phyloP scores from a whole-genome alignment of 2,888 invertebrate genomes.

The Lochmaea crataegi region DNA sequence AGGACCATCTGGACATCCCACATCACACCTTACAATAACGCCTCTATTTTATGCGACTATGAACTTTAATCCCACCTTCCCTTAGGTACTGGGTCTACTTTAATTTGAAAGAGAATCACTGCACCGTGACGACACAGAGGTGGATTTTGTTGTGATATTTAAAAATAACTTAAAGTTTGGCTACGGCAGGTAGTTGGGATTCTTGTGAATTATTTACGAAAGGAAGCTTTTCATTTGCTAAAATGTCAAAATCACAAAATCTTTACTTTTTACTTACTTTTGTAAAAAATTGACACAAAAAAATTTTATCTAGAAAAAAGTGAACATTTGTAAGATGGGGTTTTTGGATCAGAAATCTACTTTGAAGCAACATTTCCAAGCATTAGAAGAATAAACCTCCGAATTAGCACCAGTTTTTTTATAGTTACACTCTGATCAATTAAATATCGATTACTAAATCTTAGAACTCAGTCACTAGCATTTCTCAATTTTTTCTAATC shows the following conservation, averaged over 20 bases:
- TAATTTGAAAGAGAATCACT: slow-evolving; percentile 9
- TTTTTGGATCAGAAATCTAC: too few species aligned
- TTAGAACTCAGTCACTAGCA: too few species aligned
- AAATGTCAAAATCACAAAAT: background rate
- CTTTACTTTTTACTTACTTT: too few species aligned
- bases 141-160: background rate
- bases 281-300: too few species aligned
- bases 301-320: too few species aligned
- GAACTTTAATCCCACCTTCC: slow-evolving; percentile 27
- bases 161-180: background rate
- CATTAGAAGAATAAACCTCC: too few species aligned
- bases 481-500: too few species aligned
- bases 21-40: slow-evolving; percentile 55
- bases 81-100: background rate
- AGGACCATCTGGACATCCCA: slow-evolving; percentile 56
- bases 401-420: too few species aligned
- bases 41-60: slow-evolving; percentile 41
- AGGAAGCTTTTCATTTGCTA: background rate
- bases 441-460: too few species aligned
- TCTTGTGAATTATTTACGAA: background rate
- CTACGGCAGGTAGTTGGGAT: background rate
- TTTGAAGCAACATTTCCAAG: too few species aligned
- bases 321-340: too few species aligned
- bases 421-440: too few species aligned
- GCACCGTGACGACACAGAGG: slow-evolving; percentile 6